These are phyloP conservation scores for Mactra quadrangularis DNA, from an alignment of 1,140 invertebrate species.

Conservation along the genomic window DNA sequence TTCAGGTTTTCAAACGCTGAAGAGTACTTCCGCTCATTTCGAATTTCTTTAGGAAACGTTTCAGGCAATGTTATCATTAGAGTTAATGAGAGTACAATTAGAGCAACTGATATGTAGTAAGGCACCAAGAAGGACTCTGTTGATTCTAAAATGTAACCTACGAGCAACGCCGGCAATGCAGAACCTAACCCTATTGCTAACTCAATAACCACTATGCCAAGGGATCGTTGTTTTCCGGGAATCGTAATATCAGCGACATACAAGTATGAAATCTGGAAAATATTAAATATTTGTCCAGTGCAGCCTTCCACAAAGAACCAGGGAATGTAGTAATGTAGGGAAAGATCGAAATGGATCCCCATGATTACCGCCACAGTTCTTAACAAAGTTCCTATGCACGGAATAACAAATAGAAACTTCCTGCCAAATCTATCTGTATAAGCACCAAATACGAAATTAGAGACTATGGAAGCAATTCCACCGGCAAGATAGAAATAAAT, in stretches of 20 bases:
- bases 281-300: constrained; percentile 36
- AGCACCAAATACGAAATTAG: constrained; percentile 39
- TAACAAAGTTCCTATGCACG: constrained; percentile 14
- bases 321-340: constrained; percentile 14
- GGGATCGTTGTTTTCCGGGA: constrained; percentile 18
- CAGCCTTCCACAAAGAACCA: constrained; percentile 35
- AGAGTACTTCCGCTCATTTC: constrained; percentile 17
- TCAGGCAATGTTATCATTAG: constrained; percentile 17
- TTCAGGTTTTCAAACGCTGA: constrained; percentile 42
- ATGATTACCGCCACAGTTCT: constrained; percentile 7
- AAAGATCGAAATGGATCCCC: constrained; percentile 37
- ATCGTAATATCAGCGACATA: constrained; percentile 29
- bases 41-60: constrained; percentile 36
- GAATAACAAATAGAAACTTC: constrained; percentile 35
- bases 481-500: constrained; percentile 43
- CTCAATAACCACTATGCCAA: constrained; percentile 35
- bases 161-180: not conserved
- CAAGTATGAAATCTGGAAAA: constrained; percentile 25
- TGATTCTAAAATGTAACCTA: constrained; percentile 18
- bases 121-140: constrained; percentile 25
- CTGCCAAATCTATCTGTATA: constrained; percentile 45
- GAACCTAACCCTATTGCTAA: constrained; percentile 19
- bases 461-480: constrained; percentile 6
- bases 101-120: constrained; percentile 9
- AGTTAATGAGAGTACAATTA: not conserved